Evolutionary conservation across 2,888 invertebrate genomes (phyloP), one percentile per base, ranked within the genome.

Genomic region (Incurvaria masculella): DNA sequence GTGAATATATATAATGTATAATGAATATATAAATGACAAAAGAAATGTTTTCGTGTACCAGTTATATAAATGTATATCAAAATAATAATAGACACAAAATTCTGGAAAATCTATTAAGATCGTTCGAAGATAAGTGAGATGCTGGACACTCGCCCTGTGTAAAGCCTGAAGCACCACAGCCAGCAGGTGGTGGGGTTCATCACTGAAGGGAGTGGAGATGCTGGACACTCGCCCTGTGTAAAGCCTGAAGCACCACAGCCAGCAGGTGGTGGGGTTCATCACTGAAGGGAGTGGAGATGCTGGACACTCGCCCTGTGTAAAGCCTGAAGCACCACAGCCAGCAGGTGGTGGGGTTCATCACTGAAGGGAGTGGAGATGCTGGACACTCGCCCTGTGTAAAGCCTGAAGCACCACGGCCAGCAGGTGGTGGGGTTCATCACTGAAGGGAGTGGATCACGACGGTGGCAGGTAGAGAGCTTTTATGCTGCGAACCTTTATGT

Each of bases 1-100:
- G 16, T 61, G 23, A 42, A 19, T 4, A 41, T 17, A 42, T 20
- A 46, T 41, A 16, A n/a, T 16, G 8, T 19, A 46, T 2, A 8
- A 38, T 19, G 21, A n/a, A n/a, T n/a, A n/a, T n/a, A n/a, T n/a
- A 46, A 21, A 20, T 42, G 39, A 46, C n/a, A 38, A 27, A 43
- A 43, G 14, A 10, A 21, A 43, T 43, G 5, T 17, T 16, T n/a
- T n/a, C n/a, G n/a, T n/a, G n/a, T n/a, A n/a, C n/a, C n/a, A n/a
- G 10, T 6, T 6, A 18, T 6, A 18, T 17, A 19, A 40, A 6
- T 18, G 5, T 23, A 23, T 6, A 10, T 23, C 10, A 23, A 23
- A 10, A 23, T 23, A 23, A 23, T 6, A 6, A 10, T 6, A 4
- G 23, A 23, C 4, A 6, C 23, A 4, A 10, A 23, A 10, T 23